These are phyloP conservation scores for Calcarius lapponicus DNA, from an alignment of 2,797 vertebrate species.

Conservation along the genomic window DNA sequence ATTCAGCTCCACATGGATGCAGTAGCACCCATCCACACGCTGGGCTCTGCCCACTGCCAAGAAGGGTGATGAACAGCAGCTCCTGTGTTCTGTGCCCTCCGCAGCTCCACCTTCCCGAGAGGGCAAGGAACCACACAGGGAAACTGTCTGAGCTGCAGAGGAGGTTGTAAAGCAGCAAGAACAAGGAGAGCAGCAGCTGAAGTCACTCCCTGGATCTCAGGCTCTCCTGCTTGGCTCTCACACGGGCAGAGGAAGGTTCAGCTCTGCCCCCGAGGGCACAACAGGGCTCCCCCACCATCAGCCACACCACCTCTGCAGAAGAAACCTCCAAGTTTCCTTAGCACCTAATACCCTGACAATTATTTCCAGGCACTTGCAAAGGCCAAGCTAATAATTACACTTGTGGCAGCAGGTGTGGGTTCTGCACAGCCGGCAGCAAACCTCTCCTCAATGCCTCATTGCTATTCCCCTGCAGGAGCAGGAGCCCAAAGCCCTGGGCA, in stretches of 20 bases:
- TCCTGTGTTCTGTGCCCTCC: not conserved
- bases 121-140: rapidly evolving
- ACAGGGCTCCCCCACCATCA: not conserved
- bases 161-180: not conserved
- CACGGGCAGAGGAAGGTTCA: not conserved
- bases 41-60: not conserved
- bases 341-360: conserved; percentile 15
- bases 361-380: conserved; percentile 31
- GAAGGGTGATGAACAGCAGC: not conserved
- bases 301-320: not conserved
- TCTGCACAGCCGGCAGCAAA: conserved; percentile 15
- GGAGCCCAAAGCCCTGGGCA: conserved; percentile 10
- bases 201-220: not conserved
- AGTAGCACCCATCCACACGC: not conserved
- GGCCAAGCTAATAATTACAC: conserved; percentile 60
- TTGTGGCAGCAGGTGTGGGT: not conserved
- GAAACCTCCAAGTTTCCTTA: not conserved
- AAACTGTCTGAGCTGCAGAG: not conserved
- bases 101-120: not conserved
- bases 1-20: not conserved
- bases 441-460: conserved; percentile 12
- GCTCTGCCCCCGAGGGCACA: rapidly evolving
- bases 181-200: not conserved
- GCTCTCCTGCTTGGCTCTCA: not conserved
- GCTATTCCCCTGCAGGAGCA: conserved; percentile 38